Conservation (phyloP, 2,888 invertebrate genomes). For the Cephus spinipes region DNA sequence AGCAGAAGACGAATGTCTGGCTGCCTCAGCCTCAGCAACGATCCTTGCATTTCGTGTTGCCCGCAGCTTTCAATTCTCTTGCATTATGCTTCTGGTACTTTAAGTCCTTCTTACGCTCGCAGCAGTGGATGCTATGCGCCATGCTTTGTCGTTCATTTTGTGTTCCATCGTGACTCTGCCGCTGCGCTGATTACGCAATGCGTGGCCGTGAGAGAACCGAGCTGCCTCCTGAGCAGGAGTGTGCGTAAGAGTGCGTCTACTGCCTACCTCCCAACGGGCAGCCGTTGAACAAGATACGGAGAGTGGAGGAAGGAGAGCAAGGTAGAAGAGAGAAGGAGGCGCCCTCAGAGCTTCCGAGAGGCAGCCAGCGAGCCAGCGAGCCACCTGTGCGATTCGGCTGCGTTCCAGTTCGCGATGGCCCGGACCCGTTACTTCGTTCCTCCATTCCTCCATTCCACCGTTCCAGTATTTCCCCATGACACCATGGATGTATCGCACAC, state of each 20-base stretch:
- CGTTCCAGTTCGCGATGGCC: slow-evolving; percentile 13
- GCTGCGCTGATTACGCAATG: slow-evolving; percentile 62
- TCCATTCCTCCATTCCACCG: slow-evolving; percentile 12
- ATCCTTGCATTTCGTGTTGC: too few relatives aligned
- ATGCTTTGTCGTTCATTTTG: slow-evolving; percentile 55
- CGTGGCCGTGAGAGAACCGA: slow-evolving; percentile 63
- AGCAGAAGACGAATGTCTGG: too few relatives aligned
- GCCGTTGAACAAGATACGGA: not conserved
- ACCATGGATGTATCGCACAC: too few relatives aligned
- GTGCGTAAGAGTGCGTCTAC: slow-evolving; percentile 4
- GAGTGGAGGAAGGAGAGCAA: not conserved
- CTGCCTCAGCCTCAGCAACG: too few relatives aligned
- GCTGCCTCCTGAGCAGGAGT: slow-evolving; percentile 23
- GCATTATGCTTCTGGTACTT: too few relatives aligned
- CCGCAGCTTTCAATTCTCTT: too few relatives aligned
- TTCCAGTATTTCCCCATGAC: not conserved
- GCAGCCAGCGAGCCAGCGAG: slow-evolving; percentile 16
- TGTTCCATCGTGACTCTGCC: slow-evolving; percentile 50
- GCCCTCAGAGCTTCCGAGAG: not conserved
- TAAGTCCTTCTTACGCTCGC: too few relatives aligned
- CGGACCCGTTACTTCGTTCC: slow-evolving; percentile 3
- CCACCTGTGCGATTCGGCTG: slow-evolving; percentile 44
- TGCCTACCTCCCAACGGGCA: not conserved
- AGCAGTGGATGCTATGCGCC: slow-evolving; percentile 44
- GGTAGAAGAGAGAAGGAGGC: slow-evolving; percentile 1